These are phyloP conservation scores for Magallana ariakensis DNA, from an alignment of 1,140 invertebrate genomes.

Conservation along the genomic window DNA sequence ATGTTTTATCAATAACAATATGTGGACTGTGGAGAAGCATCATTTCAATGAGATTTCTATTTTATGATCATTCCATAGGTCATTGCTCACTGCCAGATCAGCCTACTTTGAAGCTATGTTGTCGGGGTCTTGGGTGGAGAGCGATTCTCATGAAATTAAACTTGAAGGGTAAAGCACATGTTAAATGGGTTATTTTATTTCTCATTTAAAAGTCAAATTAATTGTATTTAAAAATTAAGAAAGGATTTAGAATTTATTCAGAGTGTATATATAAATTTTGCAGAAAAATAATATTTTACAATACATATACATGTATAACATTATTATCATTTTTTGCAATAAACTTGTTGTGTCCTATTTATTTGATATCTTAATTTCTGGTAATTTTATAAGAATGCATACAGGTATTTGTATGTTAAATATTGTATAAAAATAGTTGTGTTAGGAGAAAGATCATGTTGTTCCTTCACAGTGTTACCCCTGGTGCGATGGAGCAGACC, in stretches of 20 bases:
- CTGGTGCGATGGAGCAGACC: constrained; percentile 91
- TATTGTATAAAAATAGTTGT: background rate
- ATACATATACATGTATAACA: too few relatives aligned
- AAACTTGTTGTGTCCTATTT: too few relatives aligned
- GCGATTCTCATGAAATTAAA: constrained; percentile 89
- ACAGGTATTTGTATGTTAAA: background rate
- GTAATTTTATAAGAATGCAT: background rate
- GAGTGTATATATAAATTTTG: too few relatives aligned
- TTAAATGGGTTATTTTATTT: background rate
- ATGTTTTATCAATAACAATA: too few relatives aligned
- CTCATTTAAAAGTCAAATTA: too few relatives aligned
- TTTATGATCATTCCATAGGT: constrained; percentile 75
- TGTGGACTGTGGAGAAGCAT: too few relatives aligned
- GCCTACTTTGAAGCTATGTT: constrained; percentile 95
- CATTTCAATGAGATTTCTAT: too few relatives aligned
- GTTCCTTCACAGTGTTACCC: constrained; percentile 85
- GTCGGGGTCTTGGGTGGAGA: constrained; percentile 90
- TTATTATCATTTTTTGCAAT: too few relatives aligned
- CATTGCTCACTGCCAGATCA: constrained; percentile 91
- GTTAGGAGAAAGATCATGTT: constrained; percentile 1
- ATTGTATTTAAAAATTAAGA: too few relatives aligned
- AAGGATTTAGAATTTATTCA: too few relatives aligned
- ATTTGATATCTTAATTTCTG: too few relatives aligned
- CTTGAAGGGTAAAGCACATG: constrained; percentile 86
- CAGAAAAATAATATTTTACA: too few relatives aligned